Evolutionary conservation across 2,797 vertebrate genomes (phyloP), one percentile per base, ranked within the genome.

Genomic region (Limosa lapponica): DNA sequence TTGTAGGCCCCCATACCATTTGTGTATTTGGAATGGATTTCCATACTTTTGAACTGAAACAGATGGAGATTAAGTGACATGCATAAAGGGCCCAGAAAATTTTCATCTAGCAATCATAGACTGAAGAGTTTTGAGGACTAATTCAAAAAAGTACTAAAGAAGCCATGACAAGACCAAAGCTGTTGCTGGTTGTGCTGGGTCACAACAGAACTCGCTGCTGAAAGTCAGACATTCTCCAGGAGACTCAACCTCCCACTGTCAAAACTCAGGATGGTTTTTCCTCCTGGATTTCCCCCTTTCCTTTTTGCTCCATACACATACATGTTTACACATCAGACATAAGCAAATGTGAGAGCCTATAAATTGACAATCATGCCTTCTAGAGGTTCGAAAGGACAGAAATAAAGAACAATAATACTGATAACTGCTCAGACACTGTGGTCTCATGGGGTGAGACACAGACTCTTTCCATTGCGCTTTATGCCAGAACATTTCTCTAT

Each of bases 1-100:
- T 16, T 61, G 44, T 39, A 92, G 82, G 6, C 15, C 23, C 18
- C 13, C 57, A 46, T 19, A 57, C 10, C 23, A 74, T 57, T 89
- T 93, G n/a, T 67, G 34, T 44, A 54, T 87, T 89, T 89, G 65
- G 87, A 93, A 77, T 67, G 66, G 55, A 88, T 95, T 95, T 67
- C 54, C 43, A 43, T 27, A 49, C 32, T 86, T 91, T 22, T 75
- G 51, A 93, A 87, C 65, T 24, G 28, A 71, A 86, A 62, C 23
- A 75, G 66, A 84, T 69, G n/a, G 66, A 51, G 46, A 89, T 70
- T 48, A 87, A 92, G 44, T 73, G 72, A 82, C 13, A 20, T 11
- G 11, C 7, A 7, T 71, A 78, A 44, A 86, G 13, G 46, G 16
- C 44, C 22, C 46, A 64, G 67, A 55, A 72, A 70, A 61, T 18